A percentile compares a stretch with the other conserved stretches of the same genome.
These are phyloP conservation scores for Troglohyphantes excavatus DNA, from an alignment of 2,888 invertebrate genomes.

Conservation along the genomic window DNA sequence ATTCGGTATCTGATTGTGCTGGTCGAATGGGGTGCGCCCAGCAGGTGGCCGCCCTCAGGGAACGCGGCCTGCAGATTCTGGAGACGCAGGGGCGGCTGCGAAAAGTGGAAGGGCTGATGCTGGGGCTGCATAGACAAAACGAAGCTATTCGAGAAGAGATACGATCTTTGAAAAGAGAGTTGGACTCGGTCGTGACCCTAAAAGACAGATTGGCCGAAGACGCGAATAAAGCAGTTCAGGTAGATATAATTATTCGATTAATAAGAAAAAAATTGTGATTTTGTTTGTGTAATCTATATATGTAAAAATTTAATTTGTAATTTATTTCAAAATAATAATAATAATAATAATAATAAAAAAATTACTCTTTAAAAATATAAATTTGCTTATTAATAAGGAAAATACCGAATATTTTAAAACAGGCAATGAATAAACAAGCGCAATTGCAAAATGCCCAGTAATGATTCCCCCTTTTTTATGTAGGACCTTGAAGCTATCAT, in stretches of 20 bases:
- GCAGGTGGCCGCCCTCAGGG: constrained; percentile 1
- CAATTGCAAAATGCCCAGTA: too few species aligned
- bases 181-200: not conserved
- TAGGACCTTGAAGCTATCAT: not conserved
- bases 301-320: too few species aligned
- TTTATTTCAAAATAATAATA: too few species aligned
- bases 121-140: not conserved
- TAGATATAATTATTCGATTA: too few species aligned
- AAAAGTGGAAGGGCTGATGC: not conserved
- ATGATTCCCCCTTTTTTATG: not conserved
- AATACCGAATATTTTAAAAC: too few species aligned
- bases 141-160: not conserved
- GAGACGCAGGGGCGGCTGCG: not conserved
- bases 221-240: not conserved
- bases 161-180: not conserved
- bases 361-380: too few species aligned
- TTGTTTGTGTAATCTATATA: too few species aligned
- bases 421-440: too few species aligned
- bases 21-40: not conserved
- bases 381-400: too few species aligned
- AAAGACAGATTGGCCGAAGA: not conserved
- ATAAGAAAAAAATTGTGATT: too few species aligned
- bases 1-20: not conserved
- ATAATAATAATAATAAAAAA: too few species aligned
- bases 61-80: not conserved